Base-by-base conservation (phyloP, 2,888 invertebrate genomes). In the Exocentrus adspersus region DNA sequence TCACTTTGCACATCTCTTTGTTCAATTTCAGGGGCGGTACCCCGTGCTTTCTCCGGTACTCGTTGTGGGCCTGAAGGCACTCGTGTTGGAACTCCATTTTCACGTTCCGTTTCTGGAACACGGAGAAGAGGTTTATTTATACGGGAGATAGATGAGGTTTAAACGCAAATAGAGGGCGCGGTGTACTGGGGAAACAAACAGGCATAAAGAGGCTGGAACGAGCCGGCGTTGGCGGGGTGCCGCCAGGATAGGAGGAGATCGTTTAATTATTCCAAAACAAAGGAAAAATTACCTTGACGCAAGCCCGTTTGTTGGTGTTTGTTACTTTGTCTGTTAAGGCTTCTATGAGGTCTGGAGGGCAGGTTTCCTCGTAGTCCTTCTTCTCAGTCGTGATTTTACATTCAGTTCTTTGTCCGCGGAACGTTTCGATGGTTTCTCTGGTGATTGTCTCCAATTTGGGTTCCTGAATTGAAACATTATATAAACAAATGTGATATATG, bases 351-450 rank as follows among this genome's bases (percentile, higher is more conserved):
- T 82, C 81, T 20, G 74, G 76, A 12, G 83, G 79, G 37, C 81
- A 75, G 65, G 77, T 80, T 62, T 81, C 78, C 64, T 81, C 81
- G 61, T 82, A 82, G 75, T 87, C 87, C 72, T 87, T 85, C 61
- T 85, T 88, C 78, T 88, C 87, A 43, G 87, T 88, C 0, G 88
- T 88, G 58, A 88, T 85, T 79, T 88, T 88, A 73, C 88, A 84
- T 75, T 88, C 88, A 3, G 88, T 87, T 69, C 87, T 83, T 72
- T 88, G 87, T 28, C 88, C 88, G 71, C 86, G 84, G 77, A 88
- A 89, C 21, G 89, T 87, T 81, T 89, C 88, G 57, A 89, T 87
- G 54, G 89, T 89, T 80, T 89, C 88, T 70, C 88, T 84, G 20
- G 88, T 88, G 60, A 89, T 86, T 56, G 88, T 87, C 79, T 89